Conservation (phyloP, 2,797 vertebrate species). For the Esox lucius region DNA sequence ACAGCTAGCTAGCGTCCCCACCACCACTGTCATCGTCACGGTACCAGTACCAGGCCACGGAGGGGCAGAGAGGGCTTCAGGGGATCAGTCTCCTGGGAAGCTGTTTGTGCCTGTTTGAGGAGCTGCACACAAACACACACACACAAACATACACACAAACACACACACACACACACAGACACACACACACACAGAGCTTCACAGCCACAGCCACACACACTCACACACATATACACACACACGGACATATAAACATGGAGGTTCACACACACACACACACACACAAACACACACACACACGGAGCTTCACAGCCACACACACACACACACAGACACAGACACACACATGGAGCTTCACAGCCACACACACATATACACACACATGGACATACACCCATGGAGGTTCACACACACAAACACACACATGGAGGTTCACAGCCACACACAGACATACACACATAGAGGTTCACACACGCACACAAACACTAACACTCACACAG, state of each 20-base stretch:
- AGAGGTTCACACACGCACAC: too few relatives aligned
- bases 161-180: conserved; percentile 20
- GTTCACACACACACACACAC: too few relatives aligned
- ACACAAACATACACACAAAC: too few relatives aligned
- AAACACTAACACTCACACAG: conserved; percentile 25
- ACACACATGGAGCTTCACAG: too few relatives aligned
- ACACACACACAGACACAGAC: conserved; percentile 25
- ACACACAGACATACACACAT: conserved; percentile 24
- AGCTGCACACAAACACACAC: conserved; percentile 34
- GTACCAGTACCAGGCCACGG: too few relatives aligned
- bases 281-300: too few relatives aligned
- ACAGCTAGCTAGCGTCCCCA: too few relatives aligned
- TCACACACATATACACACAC: too few relatives aligned
- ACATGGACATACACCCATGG: conserved; percentile 20
- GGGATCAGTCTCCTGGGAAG: conserved; percentile 53
- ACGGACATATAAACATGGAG: too few relatives aligned
- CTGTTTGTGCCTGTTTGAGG: conserved; percentile 30
- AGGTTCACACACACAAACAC: too few relatives aligned
- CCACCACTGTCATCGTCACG: too few relatives aligned
- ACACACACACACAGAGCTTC: conserved; percentile 32
- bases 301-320: too few relatives aligned
- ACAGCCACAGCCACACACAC: conserved; percentile 12
- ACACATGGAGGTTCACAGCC: conserved; percentile 12
- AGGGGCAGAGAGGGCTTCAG: conserved; percentile 3
- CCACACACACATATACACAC: conserved; percentile 23